A percentile compares a stretch with the other conserved stretches of the same genome.
Evolutionary conservation across 2,797 vertebrate genomes (phyloP).

Genomic region (Oreochromis grahami): DNA sequence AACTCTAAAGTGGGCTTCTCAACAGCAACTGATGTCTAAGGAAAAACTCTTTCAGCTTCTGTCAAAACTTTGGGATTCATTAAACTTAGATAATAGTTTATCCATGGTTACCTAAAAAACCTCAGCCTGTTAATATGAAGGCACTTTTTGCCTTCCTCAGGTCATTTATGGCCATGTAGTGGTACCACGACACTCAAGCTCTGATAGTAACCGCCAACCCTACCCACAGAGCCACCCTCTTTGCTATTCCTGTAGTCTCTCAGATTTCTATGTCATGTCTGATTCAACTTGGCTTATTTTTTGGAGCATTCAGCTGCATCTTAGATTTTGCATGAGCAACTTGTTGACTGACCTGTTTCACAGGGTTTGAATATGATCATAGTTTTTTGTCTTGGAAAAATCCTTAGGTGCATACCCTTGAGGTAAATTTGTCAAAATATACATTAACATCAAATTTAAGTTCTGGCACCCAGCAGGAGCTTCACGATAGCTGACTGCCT

Average conservation of each 20-base stretch:
- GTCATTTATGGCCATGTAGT: neutral
- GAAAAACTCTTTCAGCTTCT: neutral
- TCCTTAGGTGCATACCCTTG: neutral
- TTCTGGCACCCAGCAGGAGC: neutral
- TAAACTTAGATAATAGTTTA: neutral
- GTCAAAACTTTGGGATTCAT: neutral
- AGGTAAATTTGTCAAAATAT: neutral
- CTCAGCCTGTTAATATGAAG: neutral
- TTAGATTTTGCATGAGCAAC: neutral
- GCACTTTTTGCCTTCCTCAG: neutral
- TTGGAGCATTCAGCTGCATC: neutral
- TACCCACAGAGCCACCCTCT: neutral
- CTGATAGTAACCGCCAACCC: neutral
- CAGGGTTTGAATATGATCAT: neutral
- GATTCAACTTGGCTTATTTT: neutral
- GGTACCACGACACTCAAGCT: neutral
- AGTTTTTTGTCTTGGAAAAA: neutral
- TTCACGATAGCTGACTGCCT: neutral
- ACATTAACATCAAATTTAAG: neutral
- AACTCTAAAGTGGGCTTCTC: neutral
- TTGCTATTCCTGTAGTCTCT: neutral
- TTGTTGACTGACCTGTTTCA: neutral
- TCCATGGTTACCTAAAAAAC: neutral
- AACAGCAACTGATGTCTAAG: neutral
- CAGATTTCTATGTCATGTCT: neutral